These are phyloP conservation scores for Lomographa bimaculata DNA, from an alignment of 2,888 invertebrate species.

Conservation along the genomic window DNA sequence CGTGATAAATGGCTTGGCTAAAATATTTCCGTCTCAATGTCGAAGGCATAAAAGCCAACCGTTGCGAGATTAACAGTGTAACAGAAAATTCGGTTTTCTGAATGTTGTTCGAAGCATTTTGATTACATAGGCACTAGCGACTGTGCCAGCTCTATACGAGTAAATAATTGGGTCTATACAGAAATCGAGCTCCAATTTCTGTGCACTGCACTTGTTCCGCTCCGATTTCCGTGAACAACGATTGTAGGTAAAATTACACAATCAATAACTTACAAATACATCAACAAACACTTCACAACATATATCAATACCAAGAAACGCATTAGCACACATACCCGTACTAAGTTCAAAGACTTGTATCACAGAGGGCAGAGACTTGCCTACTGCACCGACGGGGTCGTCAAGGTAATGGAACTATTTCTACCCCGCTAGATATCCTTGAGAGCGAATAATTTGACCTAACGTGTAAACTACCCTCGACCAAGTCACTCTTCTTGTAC, in stretches of 20 bases:
- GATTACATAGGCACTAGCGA: constrained; percentile 49
- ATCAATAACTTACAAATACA: constrained; percentile 1
- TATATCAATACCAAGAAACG: no score
- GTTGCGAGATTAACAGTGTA: constrained; percentile 57
- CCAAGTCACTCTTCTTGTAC: no score
- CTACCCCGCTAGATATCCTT: no score
- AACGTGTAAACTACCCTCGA: no score
- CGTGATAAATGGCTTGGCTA: no score
- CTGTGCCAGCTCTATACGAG: constrained; percentile 39
- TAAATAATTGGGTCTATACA: constrained; percentile 51
- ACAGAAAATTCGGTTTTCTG: constrained; percentile 52
- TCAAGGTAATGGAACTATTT: no score
- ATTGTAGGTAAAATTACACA: no score
- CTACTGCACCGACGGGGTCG: no score
- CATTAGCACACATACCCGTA: no score
- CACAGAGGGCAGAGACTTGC: no score
- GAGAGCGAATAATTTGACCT: no score
- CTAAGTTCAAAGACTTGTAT: no score
- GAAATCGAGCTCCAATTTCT: constrained; percentile 44
- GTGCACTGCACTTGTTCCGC: constrained; percentile 38
- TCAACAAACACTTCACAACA: constrained; percentile 1
- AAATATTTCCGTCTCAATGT: constrained; percentile 5
- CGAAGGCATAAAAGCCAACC: constrained; percentile 44
- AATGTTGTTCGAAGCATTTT: constrained; percentile 55
- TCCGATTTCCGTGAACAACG: constrained; percentile 32